phyloP scores from a whole-genome alignment of 2,797 vertebrate genomes.

The Nasua narica region DNA sequence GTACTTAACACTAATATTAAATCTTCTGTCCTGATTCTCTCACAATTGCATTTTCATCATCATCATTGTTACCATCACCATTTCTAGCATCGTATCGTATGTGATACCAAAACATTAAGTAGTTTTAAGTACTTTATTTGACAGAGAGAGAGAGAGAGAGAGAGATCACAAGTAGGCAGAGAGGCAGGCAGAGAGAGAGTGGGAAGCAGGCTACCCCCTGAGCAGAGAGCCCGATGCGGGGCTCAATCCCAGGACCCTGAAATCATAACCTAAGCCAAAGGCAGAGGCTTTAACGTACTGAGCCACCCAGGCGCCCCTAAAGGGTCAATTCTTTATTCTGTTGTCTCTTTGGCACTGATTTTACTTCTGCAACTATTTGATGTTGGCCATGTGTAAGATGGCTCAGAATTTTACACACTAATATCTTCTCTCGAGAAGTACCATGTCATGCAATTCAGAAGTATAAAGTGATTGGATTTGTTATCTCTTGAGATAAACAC shows the following conservation, averaged over 20 bases:
- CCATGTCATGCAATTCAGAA: background rate
- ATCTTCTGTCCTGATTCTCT: background rate
- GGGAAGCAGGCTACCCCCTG: too few relatives aligned
- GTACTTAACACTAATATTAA: background rate
- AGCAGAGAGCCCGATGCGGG: too few relatives aligned
- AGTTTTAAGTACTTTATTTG: background rate
- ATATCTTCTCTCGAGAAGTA: background rate
- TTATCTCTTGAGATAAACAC: conserved; percentile 33
- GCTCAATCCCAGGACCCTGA: too few relatives aligned
- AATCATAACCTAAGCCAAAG: too few relatives aligned
- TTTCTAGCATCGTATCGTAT: background rate
- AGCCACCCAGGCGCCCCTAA: background rate
- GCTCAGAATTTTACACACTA: background rate
- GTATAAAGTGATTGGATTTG: conserved; percentile 15
- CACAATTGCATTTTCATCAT: background rate
- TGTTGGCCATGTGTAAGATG: background rate
- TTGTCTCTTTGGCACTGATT: background rate
- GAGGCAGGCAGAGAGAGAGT: too few relatives aligned
- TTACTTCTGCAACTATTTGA: conserved; percentile 13
- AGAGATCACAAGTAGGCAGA: too few relatives aligned
- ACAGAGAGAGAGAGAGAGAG: too few relatives aligned
- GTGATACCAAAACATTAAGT: background rate
- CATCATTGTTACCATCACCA: background rate
- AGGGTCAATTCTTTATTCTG: background rate
- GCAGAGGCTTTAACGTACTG: too few relatives aligned